Evolutionary conservation across 1,140 invertebrate species (phyloP).

Genomic region (Platyscapa corneri): DNA sequence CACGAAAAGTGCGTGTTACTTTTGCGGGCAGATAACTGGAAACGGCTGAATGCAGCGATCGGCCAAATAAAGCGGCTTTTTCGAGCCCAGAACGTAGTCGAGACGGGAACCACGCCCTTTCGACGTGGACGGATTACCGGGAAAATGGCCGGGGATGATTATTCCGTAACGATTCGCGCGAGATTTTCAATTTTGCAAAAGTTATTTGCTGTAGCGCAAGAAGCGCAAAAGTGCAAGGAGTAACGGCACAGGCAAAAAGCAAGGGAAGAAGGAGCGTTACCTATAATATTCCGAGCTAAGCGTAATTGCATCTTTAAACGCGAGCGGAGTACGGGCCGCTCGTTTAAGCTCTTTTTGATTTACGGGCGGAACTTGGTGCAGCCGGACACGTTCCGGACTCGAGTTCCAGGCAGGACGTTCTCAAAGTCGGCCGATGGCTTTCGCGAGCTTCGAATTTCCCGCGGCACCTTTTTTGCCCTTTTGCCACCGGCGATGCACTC

Average conservation of each 20-base stretch:
- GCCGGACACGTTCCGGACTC: background rate
- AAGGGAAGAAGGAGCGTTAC: conserved; percentile 33
- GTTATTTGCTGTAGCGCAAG: background rate
- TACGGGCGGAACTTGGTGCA: conserved; percentile 31
- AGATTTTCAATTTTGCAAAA: conserved; percentile 14
- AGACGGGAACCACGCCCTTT: no score
- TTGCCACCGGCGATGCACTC: background rate
- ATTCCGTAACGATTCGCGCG: background rate
- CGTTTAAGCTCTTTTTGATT: conserved; percentile 45
- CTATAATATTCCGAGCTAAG: conserved; percentile 15
- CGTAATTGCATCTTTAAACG: conserved; percentile 54
- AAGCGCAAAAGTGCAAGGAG: background rate
- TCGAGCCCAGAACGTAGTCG: no score
- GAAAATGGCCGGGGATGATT: background rate
- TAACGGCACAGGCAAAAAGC: conserved; percentile 11
- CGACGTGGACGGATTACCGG: no score
- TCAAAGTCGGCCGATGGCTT: background rate
- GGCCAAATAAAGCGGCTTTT: no score
- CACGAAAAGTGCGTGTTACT: no score
- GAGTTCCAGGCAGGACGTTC: background rate
- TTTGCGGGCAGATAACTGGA: no score
- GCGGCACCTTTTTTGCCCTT: background rate
- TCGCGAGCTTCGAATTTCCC: conserved; percentile 30
- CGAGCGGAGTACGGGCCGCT: conserved; percentile 21
- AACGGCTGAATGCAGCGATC: no score